Percentiles rank a stretch among this genome's conserved stretches.
phyloP scores from a whole-genome alignment of 2,888 invertebrate species.

The Tinea pellionella region DNA sequence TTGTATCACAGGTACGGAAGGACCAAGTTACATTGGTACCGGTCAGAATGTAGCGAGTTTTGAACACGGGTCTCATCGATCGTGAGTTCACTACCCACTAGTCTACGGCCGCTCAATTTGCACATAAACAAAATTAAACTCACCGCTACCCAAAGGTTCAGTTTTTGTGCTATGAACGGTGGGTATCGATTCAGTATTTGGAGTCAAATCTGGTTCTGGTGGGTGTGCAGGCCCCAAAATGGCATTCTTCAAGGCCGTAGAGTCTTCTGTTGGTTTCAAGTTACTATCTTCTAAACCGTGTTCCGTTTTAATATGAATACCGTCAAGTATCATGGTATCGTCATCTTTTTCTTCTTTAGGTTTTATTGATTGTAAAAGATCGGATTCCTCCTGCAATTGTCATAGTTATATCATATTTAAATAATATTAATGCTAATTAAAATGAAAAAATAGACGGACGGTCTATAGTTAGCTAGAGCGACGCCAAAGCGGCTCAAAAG shows the following conservation, averaged over 20 bases:
- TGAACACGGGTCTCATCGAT: too few species aligned
- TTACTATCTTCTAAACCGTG: constrained; percentile 41
- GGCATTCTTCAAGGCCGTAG: constrained; percentile 55
- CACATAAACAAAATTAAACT: background rate
- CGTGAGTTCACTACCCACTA: too few species aligned
- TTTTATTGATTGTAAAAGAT: constrained; percentile 75
- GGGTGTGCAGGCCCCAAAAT: constrained; percentile 49
- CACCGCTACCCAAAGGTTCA: constrained; percentile 34
- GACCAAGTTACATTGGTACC: too few species aligned
- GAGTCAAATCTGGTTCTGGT: constrained; percentile 32
- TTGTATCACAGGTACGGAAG: too few species aligned
- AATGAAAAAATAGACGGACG: too few species aligned
- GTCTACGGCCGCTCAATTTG: too few species aligned
- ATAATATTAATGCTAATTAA: too few species aligned
- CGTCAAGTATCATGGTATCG: constrained; percentile 23
- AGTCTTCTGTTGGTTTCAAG: constrained; percentile 55
- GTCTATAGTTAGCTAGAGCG: too few species aligned
- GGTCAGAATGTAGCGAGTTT: too few species aligned
- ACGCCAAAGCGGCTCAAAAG: too few species aligned
- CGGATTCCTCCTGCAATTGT: constrained; percentile 75
- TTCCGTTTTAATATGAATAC: constrained; percentile 36
- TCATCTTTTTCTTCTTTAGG: constrained; percentile 74
- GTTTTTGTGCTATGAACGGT: constrained; percentile 44
- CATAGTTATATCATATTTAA: too few species aligned
- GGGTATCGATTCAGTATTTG: constrained; percentile 34